Conservation (phyloP, 2,797 vertebrate species). For the Novumbra hubbsi region DNA sequence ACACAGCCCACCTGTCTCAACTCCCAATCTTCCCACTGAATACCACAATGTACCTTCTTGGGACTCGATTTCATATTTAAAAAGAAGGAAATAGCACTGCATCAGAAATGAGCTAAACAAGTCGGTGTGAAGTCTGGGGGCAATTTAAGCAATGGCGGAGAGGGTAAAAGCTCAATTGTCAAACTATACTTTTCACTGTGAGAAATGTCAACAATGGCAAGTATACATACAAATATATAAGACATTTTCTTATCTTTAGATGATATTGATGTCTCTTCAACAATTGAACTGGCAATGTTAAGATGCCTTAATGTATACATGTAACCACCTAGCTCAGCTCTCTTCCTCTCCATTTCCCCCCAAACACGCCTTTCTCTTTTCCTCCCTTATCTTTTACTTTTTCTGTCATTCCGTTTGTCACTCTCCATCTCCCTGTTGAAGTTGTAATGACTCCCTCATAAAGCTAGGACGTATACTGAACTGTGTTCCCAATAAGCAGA, state of each 20-base stretch:
- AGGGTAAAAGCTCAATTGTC: neutral
- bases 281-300: neutral
- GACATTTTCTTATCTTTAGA: neutral
- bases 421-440: neutral
- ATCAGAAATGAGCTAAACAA: too few relatives aligned
- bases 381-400: too few relatives aligned
- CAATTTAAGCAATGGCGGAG: neutral
- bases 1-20: neutral
- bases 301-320: neutral
- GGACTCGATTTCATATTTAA: neutral
- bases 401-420: neutral
- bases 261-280: neutral
- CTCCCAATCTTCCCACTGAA: neutral
- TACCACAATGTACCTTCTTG: neutral
- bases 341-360: neutral
- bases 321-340: neutral
- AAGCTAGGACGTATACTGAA: neutral
- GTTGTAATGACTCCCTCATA: neutral
- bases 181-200: neutral
- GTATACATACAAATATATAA: neutral
- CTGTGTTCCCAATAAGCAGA: neutral
- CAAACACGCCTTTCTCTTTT: neutral
- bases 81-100: neutral
- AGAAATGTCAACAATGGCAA: constrained; percentile 6
- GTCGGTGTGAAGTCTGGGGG: neutral